Percentiles rank a stretch among this genome's conserved stretches.
Evolutionary conservation across 2,888 invertebrate genomes (phyloP).

Genomic region (Netelia melanura): DNA sequence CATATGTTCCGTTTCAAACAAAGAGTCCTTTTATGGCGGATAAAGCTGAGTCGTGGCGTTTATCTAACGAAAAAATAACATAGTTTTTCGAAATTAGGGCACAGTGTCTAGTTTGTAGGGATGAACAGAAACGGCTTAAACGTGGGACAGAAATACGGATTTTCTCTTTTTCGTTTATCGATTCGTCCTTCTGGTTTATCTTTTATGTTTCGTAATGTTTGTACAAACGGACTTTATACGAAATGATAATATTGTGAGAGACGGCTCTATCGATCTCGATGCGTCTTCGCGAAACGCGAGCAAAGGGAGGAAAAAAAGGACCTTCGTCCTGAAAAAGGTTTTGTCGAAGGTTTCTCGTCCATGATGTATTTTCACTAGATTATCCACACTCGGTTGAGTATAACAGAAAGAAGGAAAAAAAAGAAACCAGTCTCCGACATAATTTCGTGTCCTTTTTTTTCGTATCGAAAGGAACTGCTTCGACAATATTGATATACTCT

Average conservation of each 20-base stretch:
- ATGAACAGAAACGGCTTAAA: conserved; percentile 19
- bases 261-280: conserved; percentile 42
- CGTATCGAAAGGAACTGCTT: background rate
- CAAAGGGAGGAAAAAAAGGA: conserved; percentile 25
- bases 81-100: conserved; percentile 43
- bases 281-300: conserved; percentile 20
- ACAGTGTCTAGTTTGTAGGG: conserved; percentile 26
- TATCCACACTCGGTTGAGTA: conserved; percentile 38
- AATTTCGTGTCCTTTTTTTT: conserved; percentile 1
- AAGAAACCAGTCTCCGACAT: conserved; percentile 4
- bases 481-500: background rate
- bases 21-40: conserved; percentile 40
- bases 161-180: background rate
- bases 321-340: conserved; percentile 33
- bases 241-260: conserved; percentile 68
- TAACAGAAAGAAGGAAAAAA: conserved; percentile 28
- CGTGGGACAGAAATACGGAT: conserved; percentile 24
- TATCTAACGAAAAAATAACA: background rate
- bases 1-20: background rate
- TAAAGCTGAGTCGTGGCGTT: conserved; percentile 47
- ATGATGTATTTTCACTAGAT: conserved; percentile 48
- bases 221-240: conserved; percentile 67
- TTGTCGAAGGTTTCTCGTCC: conserved; percentile 46
- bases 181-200: conserved; percentile 12
- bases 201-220: conserved; percentile 50